Percentiles rank a stretch among this genome's conserved stretches.
Conservation (phyloP, 2,888 invertebrate species). For the Thera britannica region DNA sequence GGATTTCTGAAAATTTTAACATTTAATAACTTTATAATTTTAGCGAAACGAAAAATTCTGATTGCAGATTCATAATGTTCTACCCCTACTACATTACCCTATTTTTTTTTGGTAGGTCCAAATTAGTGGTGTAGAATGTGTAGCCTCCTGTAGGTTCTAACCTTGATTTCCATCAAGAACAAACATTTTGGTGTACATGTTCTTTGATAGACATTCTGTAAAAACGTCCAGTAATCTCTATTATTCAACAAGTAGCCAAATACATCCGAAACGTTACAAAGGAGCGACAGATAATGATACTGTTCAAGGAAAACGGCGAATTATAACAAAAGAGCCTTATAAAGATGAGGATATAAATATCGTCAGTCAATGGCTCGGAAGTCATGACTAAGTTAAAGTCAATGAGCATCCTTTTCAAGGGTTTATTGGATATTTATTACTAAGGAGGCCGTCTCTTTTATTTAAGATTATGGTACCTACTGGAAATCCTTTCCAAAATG, state of each 20-base stretch:
- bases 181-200: too few species aligned
- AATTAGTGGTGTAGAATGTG: too few species aligned
- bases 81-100: too few species aligned
- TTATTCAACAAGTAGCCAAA: constrained; percentile 10
- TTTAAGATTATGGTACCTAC: not conserved
- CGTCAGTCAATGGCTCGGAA: constrained; percentile 38
- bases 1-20: too few species aligned
- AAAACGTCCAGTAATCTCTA: not conserved
- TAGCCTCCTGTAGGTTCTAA: too few species aligned
- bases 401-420: constrained; percentile 32
- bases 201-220: too few species aligned
- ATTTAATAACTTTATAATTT: too few species aligned
- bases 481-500: not conserved
- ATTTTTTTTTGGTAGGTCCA: too few species aligned
- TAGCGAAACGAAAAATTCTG: too few species aligned
- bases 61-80: too few species aligned
- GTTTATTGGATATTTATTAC: constrained; percentile 26
- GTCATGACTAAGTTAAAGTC: constrained; percentile 36
- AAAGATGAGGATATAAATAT: constrained; percentile 40
- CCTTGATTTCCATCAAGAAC: too few species aligned
- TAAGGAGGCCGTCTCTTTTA: constrained; percentile 2
- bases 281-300: constrained; percentile 34
- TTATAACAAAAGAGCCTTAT: constrained; percentile 37
- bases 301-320: constrained; percentile 35
- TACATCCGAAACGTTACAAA: constrained; percentile 33